phyloP scores from a whole-genome alignment of 2,888 invertebrate species.

The Harpalus rubripes region DNA sequence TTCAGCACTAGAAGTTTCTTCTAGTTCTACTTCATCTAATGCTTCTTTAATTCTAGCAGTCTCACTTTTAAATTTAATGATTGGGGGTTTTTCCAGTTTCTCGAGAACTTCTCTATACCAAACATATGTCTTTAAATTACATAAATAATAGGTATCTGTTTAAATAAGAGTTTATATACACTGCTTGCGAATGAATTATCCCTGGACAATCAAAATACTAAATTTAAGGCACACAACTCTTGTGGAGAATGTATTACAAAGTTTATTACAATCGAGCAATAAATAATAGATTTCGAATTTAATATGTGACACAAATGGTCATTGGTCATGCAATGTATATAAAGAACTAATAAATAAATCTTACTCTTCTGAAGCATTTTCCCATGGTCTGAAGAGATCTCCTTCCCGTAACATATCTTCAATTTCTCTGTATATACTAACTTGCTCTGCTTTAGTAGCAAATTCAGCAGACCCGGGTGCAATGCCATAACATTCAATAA shows the following conservation, averaged over 20 bases:
- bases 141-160: no score
- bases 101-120: slow-evolving; percentile 11
- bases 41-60: slow-evolving; percentile 51
- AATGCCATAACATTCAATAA: slow-evolving; percentile 81
- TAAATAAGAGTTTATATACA: no score
- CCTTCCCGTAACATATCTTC: slow-evolving; percentile 77
- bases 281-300: no score
- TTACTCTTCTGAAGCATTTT: slow-evolving; percentile 7
- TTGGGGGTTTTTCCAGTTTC: slow-evolving; percentile 59
- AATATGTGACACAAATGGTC: slow-evolving; percentile 70
- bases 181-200: no score
- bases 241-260: no score
- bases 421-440: slow-evolving; percentile 76
- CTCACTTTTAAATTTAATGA: slow-evolving; percentile 59
- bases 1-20: slow-evolving; percentile 57
- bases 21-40: slow-evolving; percentile 26
- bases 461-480: slow-evolving; percentile 76
- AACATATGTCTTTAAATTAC: no score
- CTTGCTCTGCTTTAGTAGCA: not conserved
- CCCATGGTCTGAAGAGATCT: slow-evolving; percentile 80
- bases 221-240: no score
- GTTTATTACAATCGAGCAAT: no score
- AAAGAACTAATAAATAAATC: not conserved
- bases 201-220: no score
- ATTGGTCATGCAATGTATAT: not conserved